These are phyloP conservation scores for Crotalus horridus DNA, from an alignment of 2,113 vertebrate species.

Conservation along the genomic window DNA sequence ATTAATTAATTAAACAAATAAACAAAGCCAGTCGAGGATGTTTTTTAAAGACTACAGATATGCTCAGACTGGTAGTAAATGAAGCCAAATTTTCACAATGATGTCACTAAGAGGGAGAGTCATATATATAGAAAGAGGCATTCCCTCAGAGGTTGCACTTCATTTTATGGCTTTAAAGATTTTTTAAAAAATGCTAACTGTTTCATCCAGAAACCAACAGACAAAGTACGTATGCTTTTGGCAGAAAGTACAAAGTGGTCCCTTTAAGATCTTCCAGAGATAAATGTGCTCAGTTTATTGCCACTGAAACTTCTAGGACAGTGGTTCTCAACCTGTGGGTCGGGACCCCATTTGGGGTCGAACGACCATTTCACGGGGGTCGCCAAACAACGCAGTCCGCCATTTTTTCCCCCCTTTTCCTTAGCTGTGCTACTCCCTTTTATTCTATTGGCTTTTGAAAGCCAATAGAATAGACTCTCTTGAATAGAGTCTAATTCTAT, in stretches of 20 bases:
- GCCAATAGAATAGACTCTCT: too few species aligned
- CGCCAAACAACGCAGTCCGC: too few species aligned
- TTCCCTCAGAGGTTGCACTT: background rate
- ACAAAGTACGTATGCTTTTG: background rate
- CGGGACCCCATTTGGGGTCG: too few species aligned
- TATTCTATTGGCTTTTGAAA: too few species aligned
- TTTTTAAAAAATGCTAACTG: background rate
- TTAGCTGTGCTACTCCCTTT: too few species aligned
- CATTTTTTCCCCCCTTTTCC: too few species aligned
- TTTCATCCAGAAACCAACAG: background rate
- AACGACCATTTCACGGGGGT: too few species aligned
- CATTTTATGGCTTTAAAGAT: background rate
- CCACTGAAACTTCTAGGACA: background rate
- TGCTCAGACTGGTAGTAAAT: background rate
- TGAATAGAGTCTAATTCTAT: too few species aligned
- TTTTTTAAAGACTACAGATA: background rate
- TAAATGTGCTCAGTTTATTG: background rate
- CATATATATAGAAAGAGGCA: background rate
- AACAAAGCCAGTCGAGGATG: background rate
- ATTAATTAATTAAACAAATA: background rate
- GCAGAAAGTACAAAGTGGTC: background rate
- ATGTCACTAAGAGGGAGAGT: background rate
- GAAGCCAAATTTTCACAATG: background rate
- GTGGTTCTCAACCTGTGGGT: too few species aligned
- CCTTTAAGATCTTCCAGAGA: background rate